Conservation (phyloP, 2,797 vertebrate genomes). For the Yasuhikotakia modesta region DNA sequence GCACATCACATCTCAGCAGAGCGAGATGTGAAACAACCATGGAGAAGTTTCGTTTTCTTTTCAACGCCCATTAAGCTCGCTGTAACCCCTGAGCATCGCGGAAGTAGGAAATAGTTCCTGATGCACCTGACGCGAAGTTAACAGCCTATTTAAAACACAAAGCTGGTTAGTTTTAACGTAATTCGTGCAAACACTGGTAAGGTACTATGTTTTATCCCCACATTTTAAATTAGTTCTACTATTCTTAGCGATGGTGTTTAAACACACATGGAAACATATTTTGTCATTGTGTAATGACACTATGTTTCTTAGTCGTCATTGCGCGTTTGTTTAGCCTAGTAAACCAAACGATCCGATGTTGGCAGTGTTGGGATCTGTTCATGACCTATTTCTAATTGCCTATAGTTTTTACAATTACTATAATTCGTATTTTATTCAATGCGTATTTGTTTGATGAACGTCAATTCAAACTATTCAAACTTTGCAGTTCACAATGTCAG, state of each 20-base stretch:
- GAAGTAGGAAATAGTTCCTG: slow-evolving; percentile 50
- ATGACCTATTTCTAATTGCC: no score
- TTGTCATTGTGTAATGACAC: not conserved
- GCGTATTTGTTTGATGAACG: not conserved
- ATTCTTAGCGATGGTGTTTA: no score
- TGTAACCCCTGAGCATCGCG: slow-evolving; percentile 22
- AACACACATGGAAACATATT: not conserved
- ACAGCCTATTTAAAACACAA: not conserved
- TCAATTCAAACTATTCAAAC: no score
- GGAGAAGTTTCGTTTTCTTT: slow-evolving; percentile 19
- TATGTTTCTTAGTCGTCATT: no score
- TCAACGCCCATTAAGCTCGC: slow-evolving; percentile 36
- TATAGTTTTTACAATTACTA: not conserved
- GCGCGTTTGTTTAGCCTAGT: no score
- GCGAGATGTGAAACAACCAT: not conserved
- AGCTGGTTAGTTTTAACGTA: not conserved
- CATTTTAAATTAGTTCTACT: not conserved
- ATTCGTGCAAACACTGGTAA: slow-evolving; percentile 42
- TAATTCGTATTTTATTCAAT: not conserved
- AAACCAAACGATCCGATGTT: no score
- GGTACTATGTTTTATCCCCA: not conserved
- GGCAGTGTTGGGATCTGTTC: no score
- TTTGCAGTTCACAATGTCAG: slow-evolving; percentile 63
- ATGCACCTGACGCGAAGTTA: slow-evolving; percentile 19
- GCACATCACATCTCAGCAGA: not conserved